Evolutionary conservation across 2,888 invertebrate species (phyloP).

Genomic region (Hydropsyche betteni): DNA sequence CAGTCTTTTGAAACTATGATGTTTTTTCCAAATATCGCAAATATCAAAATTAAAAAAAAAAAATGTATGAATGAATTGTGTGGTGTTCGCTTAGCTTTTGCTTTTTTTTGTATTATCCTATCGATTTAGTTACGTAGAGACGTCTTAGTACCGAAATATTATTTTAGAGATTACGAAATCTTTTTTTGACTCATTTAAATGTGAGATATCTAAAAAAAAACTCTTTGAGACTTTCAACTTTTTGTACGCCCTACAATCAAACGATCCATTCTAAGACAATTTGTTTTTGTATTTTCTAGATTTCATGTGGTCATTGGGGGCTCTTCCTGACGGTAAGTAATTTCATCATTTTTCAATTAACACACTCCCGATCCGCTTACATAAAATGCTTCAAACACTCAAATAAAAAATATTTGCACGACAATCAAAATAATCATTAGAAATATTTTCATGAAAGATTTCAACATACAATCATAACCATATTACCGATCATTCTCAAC

Average conservation of each 20-base stretch:
- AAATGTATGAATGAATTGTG: slow-evolving; percentile 40
- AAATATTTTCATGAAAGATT: no score
- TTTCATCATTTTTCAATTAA: neutral
- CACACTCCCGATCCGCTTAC: no score
- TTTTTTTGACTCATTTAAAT: neutral
- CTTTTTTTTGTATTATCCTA: slow-evolving; percentile 44
- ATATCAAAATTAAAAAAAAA: slow-evolving; percentile 2
- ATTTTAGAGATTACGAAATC: slow-evolving; percentile 2
- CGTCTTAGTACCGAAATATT: slow-evolving; percentile 14
- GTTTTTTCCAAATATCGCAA: neutral
- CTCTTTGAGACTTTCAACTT: neutral
- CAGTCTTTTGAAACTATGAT: neutral
- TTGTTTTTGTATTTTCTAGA: slow-evolving; percentile 80
- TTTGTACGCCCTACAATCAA: neutral
- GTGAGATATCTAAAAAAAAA: slow-evolving; percentile 5
- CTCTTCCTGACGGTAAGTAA: slow-evolving; percentile 95
- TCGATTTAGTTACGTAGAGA: slow-evolving; percentile 17
- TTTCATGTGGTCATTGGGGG: slow-evolving; percentile 99
- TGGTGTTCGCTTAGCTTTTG: slow-evolving; percentile 48
- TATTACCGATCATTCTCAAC: no score
- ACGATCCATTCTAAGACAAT: slow-evolving; percentile 10
- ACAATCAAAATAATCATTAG: no score
- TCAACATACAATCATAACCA: no score
- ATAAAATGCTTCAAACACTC: no score
- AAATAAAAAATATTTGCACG: no score